phyloP scores from a whole-genome alignment of 2,113 vertebrate species.

The Pseudorasbora parva region DNA sequence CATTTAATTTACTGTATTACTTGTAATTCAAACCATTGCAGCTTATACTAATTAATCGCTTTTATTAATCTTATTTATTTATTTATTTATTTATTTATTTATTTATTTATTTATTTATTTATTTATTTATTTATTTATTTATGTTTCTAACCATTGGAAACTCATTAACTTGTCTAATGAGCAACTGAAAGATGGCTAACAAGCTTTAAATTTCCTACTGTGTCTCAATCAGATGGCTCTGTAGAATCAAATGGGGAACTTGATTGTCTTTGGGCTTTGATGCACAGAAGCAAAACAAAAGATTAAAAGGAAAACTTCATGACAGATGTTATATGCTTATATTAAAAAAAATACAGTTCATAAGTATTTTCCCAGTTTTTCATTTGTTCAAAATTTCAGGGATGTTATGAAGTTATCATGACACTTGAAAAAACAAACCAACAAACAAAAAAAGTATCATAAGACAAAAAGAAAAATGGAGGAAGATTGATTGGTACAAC shows the following conservation, averaged over 20 bases:
- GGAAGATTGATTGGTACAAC: neutral
- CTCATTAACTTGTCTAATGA: slow-evolving; percentile 6
- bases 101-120: neutral
- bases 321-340: neutral
- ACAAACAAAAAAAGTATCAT: neutral
- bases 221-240: neutral
- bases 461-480: neutral
- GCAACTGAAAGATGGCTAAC: slow-evolving; percentile 6
- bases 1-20: neutral
- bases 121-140: neutral
- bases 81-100: neutral
- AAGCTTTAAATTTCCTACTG: slow-evolving; percentile 1
- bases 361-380: neutral
- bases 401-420: neutral
- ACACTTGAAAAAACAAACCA: neutral
- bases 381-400: neutral
- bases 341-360: neutral
- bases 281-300: slow-evolving; percentile 1
- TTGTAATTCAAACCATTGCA: neutral
- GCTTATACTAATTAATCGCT: too few relatives aligned
- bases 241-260: neutral
- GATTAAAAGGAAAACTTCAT: neutral
- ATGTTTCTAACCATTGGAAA: neutral
- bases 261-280: neutral
- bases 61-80: too few relatives aligned